Conservation (phyloP, 2,888 invertebrate genomes). For the Mesorhabditis spiculigera region DNA sequence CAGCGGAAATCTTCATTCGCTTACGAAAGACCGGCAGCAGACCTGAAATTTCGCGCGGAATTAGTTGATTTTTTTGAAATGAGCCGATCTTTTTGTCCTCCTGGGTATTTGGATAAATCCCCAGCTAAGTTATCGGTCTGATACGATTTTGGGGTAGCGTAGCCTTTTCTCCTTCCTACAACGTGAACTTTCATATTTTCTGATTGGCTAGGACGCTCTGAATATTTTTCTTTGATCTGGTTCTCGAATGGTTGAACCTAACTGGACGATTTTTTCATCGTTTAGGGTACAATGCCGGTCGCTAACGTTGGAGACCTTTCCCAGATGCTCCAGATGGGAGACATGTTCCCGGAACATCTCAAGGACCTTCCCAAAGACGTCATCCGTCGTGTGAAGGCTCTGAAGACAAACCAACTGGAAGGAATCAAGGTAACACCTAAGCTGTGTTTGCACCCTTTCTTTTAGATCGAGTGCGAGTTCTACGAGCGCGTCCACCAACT, state of each 20-base stretch:
- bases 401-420: slow-evolving; percentile 51
- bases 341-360: background rate
- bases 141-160: too few species aligned
- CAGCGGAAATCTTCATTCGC: too few species aligned
- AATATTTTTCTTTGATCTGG: background rate
- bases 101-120: too few species aligned
- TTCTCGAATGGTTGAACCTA: background rate
- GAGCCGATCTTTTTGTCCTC: too few species aligned
- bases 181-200: too few species aligned
- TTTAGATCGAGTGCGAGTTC: slow-evolving; percentile 84
- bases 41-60: too few species aligned
- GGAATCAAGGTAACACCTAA: slow-evolving; percentile 22
- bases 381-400: slow-evolving; percentile 40
- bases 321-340: background rate
- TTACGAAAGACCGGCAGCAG: too few species aligned
- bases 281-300: background rate
- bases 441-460: background rate
- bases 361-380: slow-evolving; percentile 12
- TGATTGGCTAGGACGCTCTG: too few species aligned
- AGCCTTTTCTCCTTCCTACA: too few species aligned
- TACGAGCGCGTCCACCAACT: slow-evolving; percentile 88
- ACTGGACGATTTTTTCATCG: background rate
- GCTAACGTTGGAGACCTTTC: background rate
- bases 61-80: too few species aligned
- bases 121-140: too few species aligned